Evolutionary conservation across 2,113 vertebrate species (phyloP).

Genomic region (Austrofundulus limnaeus): DNA sequence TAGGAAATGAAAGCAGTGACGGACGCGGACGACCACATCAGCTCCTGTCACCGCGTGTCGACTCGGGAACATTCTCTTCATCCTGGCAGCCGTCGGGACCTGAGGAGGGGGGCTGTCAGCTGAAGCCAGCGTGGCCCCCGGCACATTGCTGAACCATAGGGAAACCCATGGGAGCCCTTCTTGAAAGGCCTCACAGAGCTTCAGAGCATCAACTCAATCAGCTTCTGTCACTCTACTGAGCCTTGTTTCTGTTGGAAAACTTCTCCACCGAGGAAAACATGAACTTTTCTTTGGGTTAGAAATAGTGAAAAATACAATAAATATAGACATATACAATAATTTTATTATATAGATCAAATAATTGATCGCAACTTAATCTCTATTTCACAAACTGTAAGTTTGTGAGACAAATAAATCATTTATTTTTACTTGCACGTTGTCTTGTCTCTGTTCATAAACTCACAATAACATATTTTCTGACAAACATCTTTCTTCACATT

Average conservation of each 20-base stretch:
- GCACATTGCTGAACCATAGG: constrained; percentile 42
- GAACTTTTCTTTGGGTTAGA: constrained; percentile 28
- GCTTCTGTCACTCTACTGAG: constrained; percentile 45
- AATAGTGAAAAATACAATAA: not conserved
- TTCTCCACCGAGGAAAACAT: constrained; percentile 32
- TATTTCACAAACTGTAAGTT: too few species aligned
- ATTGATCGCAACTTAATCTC: too few species aligned
- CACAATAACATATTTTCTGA: constrained; percentile 1
- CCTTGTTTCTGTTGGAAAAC: constrained; percentile 24
- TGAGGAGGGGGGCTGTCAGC: constrained; percentile 58
- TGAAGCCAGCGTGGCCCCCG: constrained; percentile 20
- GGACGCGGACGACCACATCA: constrained; percentile 66
- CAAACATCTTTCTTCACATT: too few species aligned
- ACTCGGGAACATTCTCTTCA: constrained; percentile 41
- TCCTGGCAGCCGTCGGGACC: constrained; percentile 59
- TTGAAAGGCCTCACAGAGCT: constrained; percentile 42
- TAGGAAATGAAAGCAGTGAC: constrained; percentile 75
- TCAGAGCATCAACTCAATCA: constrained; percentile 63
- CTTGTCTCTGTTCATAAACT: not conserved
- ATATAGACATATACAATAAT: not conserved
- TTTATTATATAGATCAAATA: too few species aligned
- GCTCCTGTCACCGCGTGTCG: constrained; percentile 65
- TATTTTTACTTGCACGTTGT: not conserved
- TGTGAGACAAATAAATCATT: not conserved
- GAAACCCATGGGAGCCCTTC: constrained; percentile 43